phyloP scores from a whole-genome alignment of 2,888 invertebrate genomes.

The Hyalella azteca region DNA sequence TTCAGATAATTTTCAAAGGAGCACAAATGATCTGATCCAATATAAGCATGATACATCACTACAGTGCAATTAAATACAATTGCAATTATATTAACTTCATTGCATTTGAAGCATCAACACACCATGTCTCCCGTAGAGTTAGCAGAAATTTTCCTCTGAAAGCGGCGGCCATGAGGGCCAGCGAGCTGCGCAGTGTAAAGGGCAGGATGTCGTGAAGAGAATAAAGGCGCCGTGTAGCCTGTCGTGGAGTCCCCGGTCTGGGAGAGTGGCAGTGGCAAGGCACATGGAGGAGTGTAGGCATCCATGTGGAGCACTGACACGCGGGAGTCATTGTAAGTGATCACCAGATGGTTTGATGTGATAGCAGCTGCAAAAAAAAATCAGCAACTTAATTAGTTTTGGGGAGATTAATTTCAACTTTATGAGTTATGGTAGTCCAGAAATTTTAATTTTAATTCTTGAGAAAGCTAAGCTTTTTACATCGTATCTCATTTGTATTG shows the following conservation, averaged over 20 bases:
- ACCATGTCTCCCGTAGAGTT: conserved; percentile 68
- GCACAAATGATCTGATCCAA: too few relatives aligned
- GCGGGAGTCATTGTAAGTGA: conserved; percentile 74
- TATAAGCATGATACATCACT: too few relatives aligned
- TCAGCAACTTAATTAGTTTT: conserved; percentile 1
- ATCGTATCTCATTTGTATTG: too few relatives aligned
- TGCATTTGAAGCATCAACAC: too few relatives aligned
- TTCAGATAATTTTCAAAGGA: too few relatives aligned
- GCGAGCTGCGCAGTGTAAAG: conserved; percentile 69
- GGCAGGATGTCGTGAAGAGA: conserved; percentile 74
- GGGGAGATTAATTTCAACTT: too few relatives aligned
- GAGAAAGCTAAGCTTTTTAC: too few relatives aligned
- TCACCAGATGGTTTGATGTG: conserved; percentile 72
- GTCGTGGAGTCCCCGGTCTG: not conserved
- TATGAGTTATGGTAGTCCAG: too few relatives aligned
- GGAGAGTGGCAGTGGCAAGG: not conserved
- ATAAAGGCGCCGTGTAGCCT: conserved; percentile 67
- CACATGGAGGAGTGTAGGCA: conserved; percentile 67
- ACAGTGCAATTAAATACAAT: too few relatives aligned
- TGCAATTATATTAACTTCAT: too few relatives aligned
- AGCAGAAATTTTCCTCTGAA: conserved; percentile 68
- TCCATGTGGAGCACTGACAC: conserved; percentile 74
- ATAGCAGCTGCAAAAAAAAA: conserved; percentile 69
- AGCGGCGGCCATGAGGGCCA: conserved; percentile 67
- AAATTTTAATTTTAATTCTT: too few relatives aligned